Evolutionary conservation across 1,140 invertebrate genomes (phyloP), one percentile per base, ranked within the genome.

Genomic region (Mylabris phalerata): DNA sequence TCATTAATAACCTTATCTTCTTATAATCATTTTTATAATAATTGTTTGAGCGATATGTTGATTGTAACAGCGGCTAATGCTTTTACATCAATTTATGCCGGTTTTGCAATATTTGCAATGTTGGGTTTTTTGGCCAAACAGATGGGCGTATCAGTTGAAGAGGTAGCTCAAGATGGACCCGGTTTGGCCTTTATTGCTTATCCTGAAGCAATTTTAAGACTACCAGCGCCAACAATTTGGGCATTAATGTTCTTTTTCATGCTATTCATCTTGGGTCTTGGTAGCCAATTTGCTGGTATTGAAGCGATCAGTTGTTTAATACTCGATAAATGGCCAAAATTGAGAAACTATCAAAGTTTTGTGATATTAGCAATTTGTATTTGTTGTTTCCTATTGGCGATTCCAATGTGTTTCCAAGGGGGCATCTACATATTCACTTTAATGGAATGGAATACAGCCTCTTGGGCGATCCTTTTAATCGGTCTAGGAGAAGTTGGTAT

Each of bases 191-290:
- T 92, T 68, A 81, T 90, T 7, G 87, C 84, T 1, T 93, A 92
- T 73, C 85, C 87, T 0, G 86, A 92, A 76, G 90, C 89, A 0
- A 77, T 93, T n/a, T 78, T 87, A 0, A 80, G 84, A 51, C 83
- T 93, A 79, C 89, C 89, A 0, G 68, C 84, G 24, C 80, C 89
- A 0, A 86, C 86, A 54, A 69, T 92, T 3, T 93, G 90, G 90
- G 82, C 88, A 0, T 77, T 88, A 6, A 71, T 92, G 1, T 94
- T 94, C 76, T 95, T 95, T 77, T 78, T 92, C 52, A 90, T 90
- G 88, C 77, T 90, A 32, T 83, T 90, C 61, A 82, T 88, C n/a
- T 77, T 92, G 2, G 89, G 88, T 0, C 69, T 89, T 3, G 86
- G 89, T 46, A 83, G 82, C 55, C 84, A 92, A 78, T 90, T 92